A percentile compares a stretch with the other conserved stretches of the same genome.
Conservation (phyloP, 2,113 vertebrate genomes). For the Clarias batrachus region DNA sequence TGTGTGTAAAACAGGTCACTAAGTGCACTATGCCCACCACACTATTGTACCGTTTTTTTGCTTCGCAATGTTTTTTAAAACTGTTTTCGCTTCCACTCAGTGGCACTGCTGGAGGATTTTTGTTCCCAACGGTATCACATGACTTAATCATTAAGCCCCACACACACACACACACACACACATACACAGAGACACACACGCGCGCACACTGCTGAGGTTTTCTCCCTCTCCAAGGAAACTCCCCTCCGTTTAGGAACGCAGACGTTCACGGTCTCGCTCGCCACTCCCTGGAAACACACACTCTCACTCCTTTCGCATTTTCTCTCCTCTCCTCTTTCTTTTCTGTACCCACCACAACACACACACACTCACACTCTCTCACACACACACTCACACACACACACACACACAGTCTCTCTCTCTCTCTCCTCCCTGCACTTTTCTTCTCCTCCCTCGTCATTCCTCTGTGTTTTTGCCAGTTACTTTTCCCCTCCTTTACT, state of each 20-base stretch:
- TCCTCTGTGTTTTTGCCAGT: conserved; percentile 40
- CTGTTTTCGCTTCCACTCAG: conserved; percentile 9
- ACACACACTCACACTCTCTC: background rate
- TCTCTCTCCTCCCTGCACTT: conserved; percentile 29
- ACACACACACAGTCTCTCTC: conserved; percentile 6
- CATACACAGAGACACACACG: conserved; percentile 21
- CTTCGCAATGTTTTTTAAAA: background rate
- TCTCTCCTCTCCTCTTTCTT: conserved; percentile 10
- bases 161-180: conserved; percentile 11
- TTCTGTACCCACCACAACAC: conserved; percentile 19
- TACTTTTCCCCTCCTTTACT: conserved; percentile 41
- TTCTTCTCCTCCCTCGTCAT: conserved; percentile 29
- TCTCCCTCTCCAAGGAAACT: conserved; percentile 39
- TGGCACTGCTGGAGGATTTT: background rate
- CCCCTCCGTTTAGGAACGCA: conserved; percentile 39
- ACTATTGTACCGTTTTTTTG: background rate
- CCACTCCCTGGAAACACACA: conserved; percentile 38
- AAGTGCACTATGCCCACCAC: conserved; percentile 1
- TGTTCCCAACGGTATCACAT: conserved; percentile 35
- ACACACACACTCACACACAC: background rate
- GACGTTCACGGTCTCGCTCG: conserved; percentile 30
- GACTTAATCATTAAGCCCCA: conserved; percentile 29
- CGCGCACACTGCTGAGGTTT: background rate
- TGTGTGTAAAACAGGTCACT: conserved; percentile 13
- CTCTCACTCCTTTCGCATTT: conserved; percentile 3